Conservation (phyloP, 2,797 vertebrate species). For the Podarcis siculus region DNA sequence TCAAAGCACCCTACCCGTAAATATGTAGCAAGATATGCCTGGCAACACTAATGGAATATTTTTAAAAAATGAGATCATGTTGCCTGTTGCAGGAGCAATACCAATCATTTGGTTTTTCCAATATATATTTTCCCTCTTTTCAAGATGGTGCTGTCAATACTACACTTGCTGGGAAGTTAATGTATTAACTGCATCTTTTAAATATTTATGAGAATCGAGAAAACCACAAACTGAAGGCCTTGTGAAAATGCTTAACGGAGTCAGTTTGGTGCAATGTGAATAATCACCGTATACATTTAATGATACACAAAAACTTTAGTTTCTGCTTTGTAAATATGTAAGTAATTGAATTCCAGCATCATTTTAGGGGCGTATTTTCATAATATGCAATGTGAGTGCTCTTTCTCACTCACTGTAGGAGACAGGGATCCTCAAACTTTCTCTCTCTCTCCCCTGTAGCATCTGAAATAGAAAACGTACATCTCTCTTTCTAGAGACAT, state of each 20-base stretch:
- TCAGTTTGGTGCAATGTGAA: conserved; percentile 62
- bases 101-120: conserved; percentile 9
- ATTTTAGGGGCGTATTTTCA: conserved; percentile 9
- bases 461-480: not conserved
- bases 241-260: conserved; percentile 68
- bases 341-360: conserved; percentile 68
- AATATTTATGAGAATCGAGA: conserved; percentile 68
- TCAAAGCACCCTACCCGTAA: not conserved
- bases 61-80: conserved; percentile 14
- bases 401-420: not conserved
- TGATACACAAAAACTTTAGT: conserved; percentile 67
- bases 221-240: conserved; percentile 62
- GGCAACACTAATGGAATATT: not conserved
- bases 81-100: not conserved
- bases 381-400: not conserved
- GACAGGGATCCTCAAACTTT: not conserved
- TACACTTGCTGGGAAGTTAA: conserved; percentile 63
- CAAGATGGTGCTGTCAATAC: conserved; percentile 55
- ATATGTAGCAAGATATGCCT: conserved; percentile 15
- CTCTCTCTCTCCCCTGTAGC: not conserved
- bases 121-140: conserved; percentile 49
- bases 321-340: conserved; percentile 59
- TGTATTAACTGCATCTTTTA: conserved; percentile 65
- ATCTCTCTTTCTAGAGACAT: not conserved
- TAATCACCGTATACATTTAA: conserved; percentile 60